Conservation (phyloP, 2,797 vertebrate genomes). For the Diglossa cyanea region DNA sequence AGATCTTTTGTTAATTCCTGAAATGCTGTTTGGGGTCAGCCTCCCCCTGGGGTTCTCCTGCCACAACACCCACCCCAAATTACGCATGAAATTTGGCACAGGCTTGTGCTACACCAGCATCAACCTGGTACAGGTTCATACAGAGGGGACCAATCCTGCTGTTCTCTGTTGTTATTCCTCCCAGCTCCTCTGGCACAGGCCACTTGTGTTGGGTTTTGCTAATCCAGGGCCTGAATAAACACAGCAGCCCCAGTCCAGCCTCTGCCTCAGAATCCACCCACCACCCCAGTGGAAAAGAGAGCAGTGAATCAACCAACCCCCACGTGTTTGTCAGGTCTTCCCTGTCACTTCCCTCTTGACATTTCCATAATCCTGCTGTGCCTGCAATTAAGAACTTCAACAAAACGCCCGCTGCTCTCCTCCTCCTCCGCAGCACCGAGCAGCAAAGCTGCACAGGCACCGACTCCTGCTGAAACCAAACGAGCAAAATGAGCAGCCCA, state of each 20-base stretch:
- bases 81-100: accelerated
- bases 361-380: conserved; percentile 58
- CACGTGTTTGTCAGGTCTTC: conserved; percentile 10
- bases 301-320: not conserved
- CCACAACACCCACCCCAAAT: not conserved
- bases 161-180: not conserved
- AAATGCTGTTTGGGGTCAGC: not conserved
- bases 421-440: conserved; percentile 12
- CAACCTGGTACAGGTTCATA: accelerated
- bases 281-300: not conserved
- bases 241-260: accelerated
- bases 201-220: not conserved
- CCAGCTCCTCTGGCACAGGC: not conserved
- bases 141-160: not conserved
- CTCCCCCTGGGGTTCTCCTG: not conserved
- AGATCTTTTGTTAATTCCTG: too few relatives aligned
- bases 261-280: not conserved
- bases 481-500: not conserved
- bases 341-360: conserved; percentile 52
- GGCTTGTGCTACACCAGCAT: not conserved
- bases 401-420: conserved; percentile 53
- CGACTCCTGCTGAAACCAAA: not conserved
- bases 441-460: conserved; percentile 20
- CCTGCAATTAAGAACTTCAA: conserved; percentile 62
- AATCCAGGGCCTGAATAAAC: not conserved